Base-by-base conservation (phyloP, 1,140 invertebrate genomes). In the Drosophila guanche region DNA sequence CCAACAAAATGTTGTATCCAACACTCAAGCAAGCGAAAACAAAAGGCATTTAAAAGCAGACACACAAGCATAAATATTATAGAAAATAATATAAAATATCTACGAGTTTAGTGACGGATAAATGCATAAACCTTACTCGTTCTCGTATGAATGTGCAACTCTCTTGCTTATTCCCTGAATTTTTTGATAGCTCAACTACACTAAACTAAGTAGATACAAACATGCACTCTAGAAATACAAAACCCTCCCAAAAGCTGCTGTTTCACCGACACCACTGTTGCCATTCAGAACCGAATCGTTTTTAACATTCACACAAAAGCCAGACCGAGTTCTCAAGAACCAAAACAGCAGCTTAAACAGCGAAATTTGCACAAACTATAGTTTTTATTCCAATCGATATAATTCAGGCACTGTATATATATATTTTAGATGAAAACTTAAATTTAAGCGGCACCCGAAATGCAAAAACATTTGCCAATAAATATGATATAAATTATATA, bases 11-110 rank as follows among this genome's bases (percentile, higher is more conserved):
- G 22, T 16, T 45, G 37, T 45, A 40, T 47, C 25, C 47, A 29
- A 37, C 40, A 59, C 16, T 40, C 4, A 45, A 46, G 58, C 16
- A 70, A 47, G 48, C 25, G 22, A 68, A 41, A 47, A 20, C 62
- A 47, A 53, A 67, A 55, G 40, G 68, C 78, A 80, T 80, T 83
- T 77, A 77, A 81, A 40, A 25, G 45, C 52, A 70, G 50, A 46
- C 43, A 79, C 5, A 37, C 10, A 37, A 37, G 33, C 33, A 37
- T 23, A 67, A 14, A 43, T 47, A 55, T 55, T 65, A 65, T 53
- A 37, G 41, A 55, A 68, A 67, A 14, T 65, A 54, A 66, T 10
- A 65, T 47, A 27, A 62, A 47, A 58, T 56, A 75, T 33, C 37
- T 10, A 61, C 33, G 33, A 37, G 10, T 37, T 10, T 37, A 37